Base-by-base conservation (phyloP, 1,140 invertebrate species). In the Drosophila teissieri region DNA sequence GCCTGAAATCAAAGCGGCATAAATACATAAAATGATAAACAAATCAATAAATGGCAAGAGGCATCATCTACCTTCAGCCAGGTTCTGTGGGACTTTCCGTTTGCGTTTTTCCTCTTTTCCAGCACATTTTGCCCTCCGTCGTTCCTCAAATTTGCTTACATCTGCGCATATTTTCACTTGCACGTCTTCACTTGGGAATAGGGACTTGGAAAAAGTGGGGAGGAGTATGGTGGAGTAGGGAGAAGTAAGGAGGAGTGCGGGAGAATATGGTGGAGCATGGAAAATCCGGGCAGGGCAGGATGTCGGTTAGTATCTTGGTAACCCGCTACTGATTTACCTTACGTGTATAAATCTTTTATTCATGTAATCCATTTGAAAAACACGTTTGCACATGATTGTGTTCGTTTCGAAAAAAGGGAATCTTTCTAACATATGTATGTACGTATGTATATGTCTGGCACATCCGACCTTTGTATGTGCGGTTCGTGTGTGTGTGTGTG, bases 291-390 rank as follows among this genome's bases (percentile, higher is more conserved):
- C 49, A 14, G 61, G 31, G 34, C 46, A 55, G 48, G 60, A 68
- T 67, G 46, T 76, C 51, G 63, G 54, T 62, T 64, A 67, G 83
- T 70, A 68, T 63, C 83, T 82, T 80, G 84, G 84, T 84, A 78
- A 74, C 84, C 84, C 84, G 85, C 84, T 80, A 89, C 84, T 89
- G 84, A 89, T 89, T 89, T 89, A 89, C 77, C 85, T 82, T 73
- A 84, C 84, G 84, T 89, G 84, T 89, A 84, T 84, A 89, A 89
- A 89, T 89, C 84, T 89, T 89, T 89, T 89, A 89, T 89, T 89
- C 84, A 89, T 89, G 84, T 89, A 89, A 89, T 89, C 84, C 84
- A 89, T 89, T 89, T 89, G 84, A 78, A 90, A 77, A 89, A 89
- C 77, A 89, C 84, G 84, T 89, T 89, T 84, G 80, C 84, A 89